Base-by-base conservation (phyloP, 2,888 invertebrate species). In the Mythimna pallens region DNA sequence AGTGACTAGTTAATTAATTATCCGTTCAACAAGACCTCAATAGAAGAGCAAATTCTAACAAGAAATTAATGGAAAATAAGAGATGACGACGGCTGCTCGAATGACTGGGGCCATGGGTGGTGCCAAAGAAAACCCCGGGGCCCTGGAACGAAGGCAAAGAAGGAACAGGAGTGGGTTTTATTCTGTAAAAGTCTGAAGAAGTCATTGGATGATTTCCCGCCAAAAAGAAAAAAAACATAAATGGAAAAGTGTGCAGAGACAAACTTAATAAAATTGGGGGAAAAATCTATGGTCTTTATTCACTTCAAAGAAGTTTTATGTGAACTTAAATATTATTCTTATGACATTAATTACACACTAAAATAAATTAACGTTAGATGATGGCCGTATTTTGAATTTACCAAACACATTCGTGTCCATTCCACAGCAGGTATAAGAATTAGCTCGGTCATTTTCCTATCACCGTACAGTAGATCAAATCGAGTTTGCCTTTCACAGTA, bases 401-500 rank as follows among this genome's bases (percentile, higher is more conserved):
- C 12, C 43, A 71, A 70, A 50, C 65, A 43, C 59, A 54, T 54
- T 64, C 12, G 17, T 30, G 25, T 62, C 17, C 17, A 50, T 66
- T 36, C 2, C 20, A 25, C 57, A 22, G 30, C 20, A 30, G 22
- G 10, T 25, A 22, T 63, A 36, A 66, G 36, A 57, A 22, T 54
- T 68, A 22, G n/a, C 25, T 70, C 62, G 72, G 72, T 73, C 22
- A 76, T 80, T 75, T 78, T 65, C 55, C 62, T 72, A 76, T 78
- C 73, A 78, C 72, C 70, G 52, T 68, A 65, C 52, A 73, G n/a
- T 54, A 72, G 59, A 76, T 78, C 75, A 82, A 76, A 68, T 76
- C 71, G 78, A 75, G 80, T 81, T 83, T 82, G 84, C 77, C 68
- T 78, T 82, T 81, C 80, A 82, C 67, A 76, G 78, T 74, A 70